Conservation (phyloP, 2,797 vertebrate species). For the Gila robusta region DNA sequence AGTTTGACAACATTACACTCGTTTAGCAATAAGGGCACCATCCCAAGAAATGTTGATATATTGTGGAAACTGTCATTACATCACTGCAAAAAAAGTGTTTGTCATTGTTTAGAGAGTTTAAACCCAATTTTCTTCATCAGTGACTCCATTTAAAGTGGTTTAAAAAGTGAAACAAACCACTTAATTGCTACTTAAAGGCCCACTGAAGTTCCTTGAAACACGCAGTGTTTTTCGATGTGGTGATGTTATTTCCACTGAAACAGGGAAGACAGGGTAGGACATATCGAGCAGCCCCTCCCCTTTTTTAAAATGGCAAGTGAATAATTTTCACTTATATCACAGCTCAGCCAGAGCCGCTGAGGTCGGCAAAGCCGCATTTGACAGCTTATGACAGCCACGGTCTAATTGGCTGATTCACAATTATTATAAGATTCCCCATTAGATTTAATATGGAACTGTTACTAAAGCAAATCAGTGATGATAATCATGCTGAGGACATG, state of each 20-base stretch:
- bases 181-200: background rate
- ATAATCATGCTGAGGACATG: no score
- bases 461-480: no score
- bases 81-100: background rate
- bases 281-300: no score
- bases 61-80: background rate
- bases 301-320: no score
- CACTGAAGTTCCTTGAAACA: background rate
- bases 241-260: no score
- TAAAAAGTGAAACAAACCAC: background rate
- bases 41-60: slow-evolving; percentile 15
- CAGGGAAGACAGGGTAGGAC: background rate
- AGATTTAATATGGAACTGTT: no score
- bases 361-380: no score
- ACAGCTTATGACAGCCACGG: no score
- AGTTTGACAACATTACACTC: slow-evolving; percentile 7
- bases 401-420: no score
- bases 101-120: background rate
- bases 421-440: no score
- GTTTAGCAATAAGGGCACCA: background rate
- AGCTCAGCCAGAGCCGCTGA: no score
- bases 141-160: background rate
- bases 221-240: background rate
- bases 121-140: background rate
- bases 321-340: no score